Base-by-base conservation (phyloP, 2,113 vertebrate species). In the Albula goreensis region DNA sequence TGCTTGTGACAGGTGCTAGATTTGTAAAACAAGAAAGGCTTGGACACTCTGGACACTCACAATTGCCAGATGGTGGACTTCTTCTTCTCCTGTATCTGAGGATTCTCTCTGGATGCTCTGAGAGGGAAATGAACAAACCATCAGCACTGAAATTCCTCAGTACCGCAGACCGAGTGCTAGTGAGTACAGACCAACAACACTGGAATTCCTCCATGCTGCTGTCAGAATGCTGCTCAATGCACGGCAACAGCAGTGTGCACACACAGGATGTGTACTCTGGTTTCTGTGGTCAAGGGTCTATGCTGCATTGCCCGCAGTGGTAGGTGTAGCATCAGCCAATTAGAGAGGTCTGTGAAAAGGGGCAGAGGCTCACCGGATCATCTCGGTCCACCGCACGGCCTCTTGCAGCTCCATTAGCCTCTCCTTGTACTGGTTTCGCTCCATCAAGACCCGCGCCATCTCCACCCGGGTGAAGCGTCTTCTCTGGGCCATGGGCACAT, bases 11-110 rank as follows among this genome's bases (percentile, higher is more conserved):
- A 50, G 66, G 17, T 80, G 19, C 51, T 49, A 19, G 49, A 31
- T 57, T 57, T 12, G 74, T 15, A 22, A 60, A 74, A 74, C n/a
- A 31, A 5, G 0, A 31, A 74, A 7, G 22, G n/a, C 31, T 74
- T 25, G 8, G 31, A 41, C 31, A n/a, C 50, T 79, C 17, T 48
- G 5, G 19, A 77, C n/a, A 94, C 98, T 98, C 95, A 99, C 98
- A 99, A 99, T 87, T 99, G 98, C 98, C 98, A 99, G 92, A 99
- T 99, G 90, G 97, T 99, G 56, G 98, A 99, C 90, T 97, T 99
- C 95, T 99, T 99, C 93, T 99, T 99, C 90, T 99, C 98, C 86
- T 97, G 93, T 17, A 98, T 96, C 0, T 97, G 94, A 0, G 98
- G 97, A 87, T 98, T 98, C 90, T 99, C 98, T 63, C 98, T 96